phyloP scores from a whole-genome alignment of 2,888 invertebrate species.

The Patella caerulea region DNA sequence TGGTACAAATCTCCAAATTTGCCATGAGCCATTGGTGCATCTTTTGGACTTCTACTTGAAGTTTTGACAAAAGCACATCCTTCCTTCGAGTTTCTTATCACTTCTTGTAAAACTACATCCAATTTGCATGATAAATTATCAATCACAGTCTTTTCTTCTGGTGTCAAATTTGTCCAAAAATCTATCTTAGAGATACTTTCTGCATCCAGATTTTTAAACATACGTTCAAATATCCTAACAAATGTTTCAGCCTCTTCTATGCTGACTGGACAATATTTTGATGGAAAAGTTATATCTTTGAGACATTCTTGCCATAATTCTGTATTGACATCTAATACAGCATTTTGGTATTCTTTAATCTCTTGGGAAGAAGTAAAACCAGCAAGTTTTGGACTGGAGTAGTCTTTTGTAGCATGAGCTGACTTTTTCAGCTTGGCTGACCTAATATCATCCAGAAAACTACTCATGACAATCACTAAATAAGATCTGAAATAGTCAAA shows the following conservation, averaged over 20 bases:
- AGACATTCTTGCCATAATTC: slow-evolving; percentile 55
- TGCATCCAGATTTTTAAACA: slow-evolving; percentile 34
- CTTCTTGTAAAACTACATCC: slow-evolving; percentile 41
- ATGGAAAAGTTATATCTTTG: slow-evolving; percentile 51
- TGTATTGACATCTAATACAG: slow-evolving; percentile 56
- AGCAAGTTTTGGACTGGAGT: slow-evolving; percentile 53
- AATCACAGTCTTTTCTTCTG: slow-evolving; percentile 37
- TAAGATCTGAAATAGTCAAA: too few relatives aligned
- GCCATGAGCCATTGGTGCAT: slow-evolving; percentile 53
- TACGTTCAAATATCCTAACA: slow-evolving; percentile 50
- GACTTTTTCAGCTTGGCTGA: slow-evolving; percentile 48
- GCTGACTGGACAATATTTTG: slow-evolving; percentile 48
- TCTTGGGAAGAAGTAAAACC: slow-evolving; percentile 51
- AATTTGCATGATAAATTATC: slow-evolving; percentile 38
- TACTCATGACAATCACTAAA: slow-evolving; percentile 18
- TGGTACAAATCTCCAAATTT: slow-evolving; percentile 49
- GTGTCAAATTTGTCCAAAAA: slow-evolving; percentile 32
- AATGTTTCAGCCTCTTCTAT: slow-evolving; percentile 51
- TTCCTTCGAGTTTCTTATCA: slow-evolving; percentile 28
- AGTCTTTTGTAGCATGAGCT: slow-evolving; percentile 51
- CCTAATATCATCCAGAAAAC: slow-evolving; percentile 47
- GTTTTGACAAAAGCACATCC: slow-evolving; percentile 60
- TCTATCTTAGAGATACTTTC: slow-evolving; percentile 20
- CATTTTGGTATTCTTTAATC: slow-evolving; percentile 51
- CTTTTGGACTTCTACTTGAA: slow-evolving; percentile 61